Evolutionary conservation across 2,113 vertebrate genomes (phyloP).

Genomic region (Lamprologus ornatipinnis): DNA sequence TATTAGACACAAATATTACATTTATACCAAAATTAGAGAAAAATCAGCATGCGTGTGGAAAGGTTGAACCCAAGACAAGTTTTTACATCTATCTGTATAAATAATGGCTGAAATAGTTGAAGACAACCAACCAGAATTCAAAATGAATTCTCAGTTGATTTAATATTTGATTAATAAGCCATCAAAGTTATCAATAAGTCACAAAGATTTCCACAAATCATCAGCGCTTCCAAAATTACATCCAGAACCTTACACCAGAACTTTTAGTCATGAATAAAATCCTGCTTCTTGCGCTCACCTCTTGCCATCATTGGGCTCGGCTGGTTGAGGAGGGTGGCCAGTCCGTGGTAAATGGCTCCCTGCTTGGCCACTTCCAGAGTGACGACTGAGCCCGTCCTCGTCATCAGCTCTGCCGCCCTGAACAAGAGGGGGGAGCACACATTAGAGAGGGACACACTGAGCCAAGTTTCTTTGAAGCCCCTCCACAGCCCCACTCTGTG

Average conservation of each 20-base stretch:
- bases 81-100: not conserved
- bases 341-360: slow-evolving; percentile 95
- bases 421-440: not conserved
- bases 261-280: not conserved
- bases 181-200: not conserved
- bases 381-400: slow-evolving; percentile 93
- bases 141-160: not conserved
- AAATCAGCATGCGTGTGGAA: not conserved
- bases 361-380: slow-evolving; percentile 97
- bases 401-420: slow-evolving; percentile 99
- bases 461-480: not conserved
- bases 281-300: slow-evolving; percentile 67
- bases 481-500: not conserved
- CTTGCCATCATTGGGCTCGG: slow-evolving; percentile 95
- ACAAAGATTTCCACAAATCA: not conserved
- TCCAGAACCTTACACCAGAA: not conserved
- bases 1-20: not conserved
- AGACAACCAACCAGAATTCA: not conserved
- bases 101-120: not conserved
- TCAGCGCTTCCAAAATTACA: not conserved
- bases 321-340: slow-evolving; percentile 95
- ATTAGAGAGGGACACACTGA: not conserved
- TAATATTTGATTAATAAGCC: not conserved
- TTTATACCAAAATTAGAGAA: not conserved
- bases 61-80: not conserved